Evolutionary conservation across 2,888 invertebrate species (phyloP), one percentile per base, ranked within the genome.

Genomic region (Amphipoea oculea): DNA sequence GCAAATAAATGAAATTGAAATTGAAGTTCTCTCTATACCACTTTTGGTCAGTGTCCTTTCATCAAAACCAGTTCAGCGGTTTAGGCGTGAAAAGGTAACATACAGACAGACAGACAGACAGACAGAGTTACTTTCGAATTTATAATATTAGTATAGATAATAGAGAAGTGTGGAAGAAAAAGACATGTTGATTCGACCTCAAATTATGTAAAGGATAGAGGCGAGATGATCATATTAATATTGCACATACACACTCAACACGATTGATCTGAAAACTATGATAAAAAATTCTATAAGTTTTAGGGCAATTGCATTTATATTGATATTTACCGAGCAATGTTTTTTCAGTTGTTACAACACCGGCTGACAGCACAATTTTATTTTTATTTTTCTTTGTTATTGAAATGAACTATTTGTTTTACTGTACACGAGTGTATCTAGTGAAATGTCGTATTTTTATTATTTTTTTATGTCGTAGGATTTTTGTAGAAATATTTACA

Each of bases 251-350:
- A n/a, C 6, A 68, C 20, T 29, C 29, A 65, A 20, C 20, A 23
- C 29, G 1, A 42, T 62, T 62, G n/a, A 12, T 45, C 20, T n/a
- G 1, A 66, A 74, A 73, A 73, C 60, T 69, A 68, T 54, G 1
- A 78, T 29, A 42, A 9, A 12, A 72, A 54, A 63, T n/a, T 54
- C 12, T 9, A 7, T 17, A 51, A 6, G 6, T 76, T 69, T 48
- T 45, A 42, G 67, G 14, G 11, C 45, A 54, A 54, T 57, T 60
- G 67, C 42, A 69, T 51, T 65, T 23, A 9, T 14, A 5, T 65
- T 57, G 2, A 29, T 73, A 78, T 86, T 84, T 78, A 62, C 23
- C 12, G 17, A 57, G n/a, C 29, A 73, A 69, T 82, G 75, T 86
- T 75, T 70, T 78, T 67, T 23, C 75, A 86, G 72, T 48, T 86